Evolutionary conservation across 2,888 invertebrate species (phyloP).

Genomic region (Heteromyza rotundicornis): DNA sequence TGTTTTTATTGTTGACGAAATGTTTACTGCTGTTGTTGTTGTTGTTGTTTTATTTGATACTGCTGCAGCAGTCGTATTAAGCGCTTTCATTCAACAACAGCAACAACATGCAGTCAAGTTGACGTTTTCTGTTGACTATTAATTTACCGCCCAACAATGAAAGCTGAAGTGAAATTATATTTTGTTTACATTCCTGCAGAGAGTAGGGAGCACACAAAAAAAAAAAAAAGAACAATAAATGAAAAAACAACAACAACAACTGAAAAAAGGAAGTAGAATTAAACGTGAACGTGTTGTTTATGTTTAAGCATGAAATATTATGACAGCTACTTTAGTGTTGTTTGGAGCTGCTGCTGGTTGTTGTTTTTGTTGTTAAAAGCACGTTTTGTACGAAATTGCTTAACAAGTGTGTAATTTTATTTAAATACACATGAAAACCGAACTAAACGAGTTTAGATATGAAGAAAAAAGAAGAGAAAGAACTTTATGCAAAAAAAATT

Average conservation of each 20-base stretch:
- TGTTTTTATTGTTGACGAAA: constrained; percentile 7
- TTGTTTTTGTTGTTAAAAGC: neutral
- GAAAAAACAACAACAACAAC: constrained; percentile 5
- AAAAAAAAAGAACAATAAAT: constrained; percentile 5
- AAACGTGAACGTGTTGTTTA: neutral
- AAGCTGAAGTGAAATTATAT: constrained; percentile 8
- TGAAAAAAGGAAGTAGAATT: neutral
- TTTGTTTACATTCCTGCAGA: too few species aligned
- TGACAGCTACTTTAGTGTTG: neutral
- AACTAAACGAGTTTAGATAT: too few species aligned
- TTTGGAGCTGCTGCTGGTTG: neutral
- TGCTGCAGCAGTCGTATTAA: neutral
- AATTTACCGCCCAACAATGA: neutral
- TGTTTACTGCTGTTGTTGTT: neutral
- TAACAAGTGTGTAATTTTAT: constrained; percentile 19
- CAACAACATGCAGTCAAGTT: neutral
- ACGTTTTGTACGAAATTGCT: neutral
- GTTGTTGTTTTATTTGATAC: neutral
- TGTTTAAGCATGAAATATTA: constrained; percentile 11
- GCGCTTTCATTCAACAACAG: neutral
- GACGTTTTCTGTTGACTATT: constrained; percentile 6
- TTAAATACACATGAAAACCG: constrained; percentile 6
- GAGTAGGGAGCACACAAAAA: too few species aligned
- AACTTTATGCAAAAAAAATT: too few species aligned
- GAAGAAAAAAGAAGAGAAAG: too few species aligned